Base-by-base conservation (phyloP, 2,888 invertebrate genomes). In the Alitta virens region DNA sequence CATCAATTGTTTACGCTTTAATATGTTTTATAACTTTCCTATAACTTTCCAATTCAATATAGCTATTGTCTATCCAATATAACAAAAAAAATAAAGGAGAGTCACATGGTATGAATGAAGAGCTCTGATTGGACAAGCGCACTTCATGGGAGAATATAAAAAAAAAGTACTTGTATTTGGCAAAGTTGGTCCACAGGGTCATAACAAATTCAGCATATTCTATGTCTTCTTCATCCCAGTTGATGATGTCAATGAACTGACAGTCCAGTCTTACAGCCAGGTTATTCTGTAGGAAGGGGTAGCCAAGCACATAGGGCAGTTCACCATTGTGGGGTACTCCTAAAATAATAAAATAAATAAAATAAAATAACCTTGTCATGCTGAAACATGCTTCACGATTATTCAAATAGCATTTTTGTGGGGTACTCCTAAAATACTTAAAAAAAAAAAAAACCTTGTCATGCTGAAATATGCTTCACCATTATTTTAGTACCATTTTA, bases 141-240 rank as follows among this genome's bases (percentile, higher is more conserved):
- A n/a, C n/a, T n/a, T n/a, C n/a, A n/a, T n/a, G n/a, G n/a, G n/a
- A n/a, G n/a, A n/a, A n/a, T 46, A 21, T 16, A n/a, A 9, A 21
- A 12, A 21, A 5, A 7, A 7, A 23, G 52, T 33, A 67, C 68
- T 64, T 66, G 51, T 42, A 63, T 66, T 66, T 68, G 54, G 68
- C 68, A 38, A 68, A 68, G 63, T 68, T 68, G 2, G 68, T 57
- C 68, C 68, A 68, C 49, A 68, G 23, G 12, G 54, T 60, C 23
- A 50, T 33, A 14, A 63, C 50, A 60, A 49, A 68, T 18, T 64
- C 62, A 5, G 64, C n/a, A 40, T 61, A 66, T n/a, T 50, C 52
- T 23, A 64, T 62, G 52, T 68, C 68, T n/a, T 64, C 63, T 2
- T 64, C 60, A n/a, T 52, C 52, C 53, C 57, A 65, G 14, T 1